These are phyloP conservation scores for Pachyuromys duprasi DNA, from an alignment of 2,797 vertebrate genomes.

Conservation along the genomic window DNA sequence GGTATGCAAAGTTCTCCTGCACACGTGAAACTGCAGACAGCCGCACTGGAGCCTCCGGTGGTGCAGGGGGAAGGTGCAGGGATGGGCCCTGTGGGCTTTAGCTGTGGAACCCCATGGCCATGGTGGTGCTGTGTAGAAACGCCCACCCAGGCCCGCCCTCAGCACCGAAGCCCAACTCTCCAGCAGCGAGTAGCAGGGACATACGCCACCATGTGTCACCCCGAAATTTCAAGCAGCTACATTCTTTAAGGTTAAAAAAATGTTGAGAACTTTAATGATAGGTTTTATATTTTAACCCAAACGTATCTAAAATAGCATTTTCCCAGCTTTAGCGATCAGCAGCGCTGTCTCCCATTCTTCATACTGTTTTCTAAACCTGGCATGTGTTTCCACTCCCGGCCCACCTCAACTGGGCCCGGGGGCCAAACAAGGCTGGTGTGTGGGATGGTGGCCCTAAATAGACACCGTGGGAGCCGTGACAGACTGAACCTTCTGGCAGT, in stretches of 20 bases:
- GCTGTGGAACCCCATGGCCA: rapidly evolving
- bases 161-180: rapidly evolving
- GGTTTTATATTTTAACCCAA: constrained; percentile 7
- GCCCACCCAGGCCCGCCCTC: neutral
- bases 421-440: rapidly evolving
- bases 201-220: rapidly evolving
- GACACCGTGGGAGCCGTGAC: neutral
- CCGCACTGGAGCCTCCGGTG: rapidly evolving
- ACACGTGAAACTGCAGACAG: no score
- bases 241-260: neutral
- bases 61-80: neutral
- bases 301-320: neutral
- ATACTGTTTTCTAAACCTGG: neutral
- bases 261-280: constrained; percentile 1
- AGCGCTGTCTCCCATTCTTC: neutral
- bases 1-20: neutral
- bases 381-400: neutral
- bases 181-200: neutral
- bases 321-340: neutral
- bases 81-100: no score
- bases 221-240: neutral
- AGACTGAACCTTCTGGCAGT: neutral
- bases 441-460: neutral
- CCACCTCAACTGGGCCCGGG: rapidly evolving
- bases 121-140: neutral